Conservation (phyloP, 2,888 invertebrate genomes). For the Loripinus fragilis region DNA sequence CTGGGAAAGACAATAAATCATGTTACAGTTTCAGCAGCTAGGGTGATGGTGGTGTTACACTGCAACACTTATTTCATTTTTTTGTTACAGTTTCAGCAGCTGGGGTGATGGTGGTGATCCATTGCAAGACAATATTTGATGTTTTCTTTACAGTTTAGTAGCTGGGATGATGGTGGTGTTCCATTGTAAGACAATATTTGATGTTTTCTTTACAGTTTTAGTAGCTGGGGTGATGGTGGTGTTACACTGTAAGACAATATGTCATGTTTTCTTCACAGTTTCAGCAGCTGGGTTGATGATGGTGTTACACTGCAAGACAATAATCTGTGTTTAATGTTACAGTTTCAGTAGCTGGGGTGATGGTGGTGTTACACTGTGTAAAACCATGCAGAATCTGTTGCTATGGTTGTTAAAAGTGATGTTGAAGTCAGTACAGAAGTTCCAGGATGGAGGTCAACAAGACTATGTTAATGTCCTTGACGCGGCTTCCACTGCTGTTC, state of each 20-base stretch:
- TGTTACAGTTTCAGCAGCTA: slow-evolving; percentile 84
- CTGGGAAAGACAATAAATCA: slow-evolving; percentile 86
- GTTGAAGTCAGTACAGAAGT: slow-evolving; percentile 78
- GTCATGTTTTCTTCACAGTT: too few species aligned
- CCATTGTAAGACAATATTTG: too few species aligned
- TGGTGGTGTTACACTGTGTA: slow-evolving; percentile 91
- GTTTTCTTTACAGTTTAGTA: too few species aligned
- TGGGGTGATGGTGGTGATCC: too few species aligned
- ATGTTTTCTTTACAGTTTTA: slow-evolving; percentile 76
- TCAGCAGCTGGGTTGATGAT: slow-evolving; percentile 90
- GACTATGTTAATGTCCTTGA: slow-evolving; percentile 81
- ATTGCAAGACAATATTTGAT: too few species aligned
- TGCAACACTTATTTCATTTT: too few species aligned
- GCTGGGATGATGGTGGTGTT: slow-evolving; percentile 93
- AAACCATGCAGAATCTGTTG: slow-evolving; percentile 87
- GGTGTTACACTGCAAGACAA: slow-evolving; percentile 88
- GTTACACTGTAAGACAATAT: too few species aligned
- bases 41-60: slow-evolving; percentile 93
- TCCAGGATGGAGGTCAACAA: slow-evolving; percentile 77
- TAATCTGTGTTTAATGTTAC: too few species aligned
- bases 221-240: too few species aligned
- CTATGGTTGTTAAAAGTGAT: slow-evolving; percentile 81
- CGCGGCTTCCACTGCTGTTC: slow-evolving; percentile 77
- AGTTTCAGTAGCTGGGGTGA: slow-evolving; percentile 88
- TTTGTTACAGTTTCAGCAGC: slow-evolving; percentile 74